Evolutionary conservation across 2,888 invertebrate genomes (phyloP).

Genomic region (Scaeva pyrastri): DNA sequence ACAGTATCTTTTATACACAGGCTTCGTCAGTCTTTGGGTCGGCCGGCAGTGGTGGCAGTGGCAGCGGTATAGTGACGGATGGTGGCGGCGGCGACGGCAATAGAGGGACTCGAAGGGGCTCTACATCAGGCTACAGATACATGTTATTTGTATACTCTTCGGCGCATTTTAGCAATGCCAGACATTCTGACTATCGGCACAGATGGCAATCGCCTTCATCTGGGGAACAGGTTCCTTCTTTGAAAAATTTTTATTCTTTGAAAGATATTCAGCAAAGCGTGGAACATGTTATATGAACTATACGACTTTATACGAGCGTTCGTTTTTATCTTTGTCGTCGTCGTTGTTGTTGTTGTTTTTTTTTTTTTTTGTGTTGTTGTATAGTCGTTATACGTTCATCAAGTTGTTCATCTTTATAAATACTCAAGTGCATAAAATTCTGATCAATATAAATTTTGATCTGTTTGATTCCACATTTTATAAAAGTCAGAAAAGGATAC

Average conservation of each 20-base stretch:
- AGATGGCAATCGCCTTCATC: slow-evolving; percentile 76
- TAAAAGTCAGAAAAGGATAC: no score
- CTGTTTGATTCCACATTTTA: neutral
- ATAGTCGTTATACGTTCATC: slow-evolving; percentile 52
- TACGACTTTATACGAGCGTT: slow-evolving; percentile 23
- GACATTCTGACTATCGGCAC: slow-evolving; percentile 76
- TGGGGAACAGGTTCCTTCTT: slow-evolving; percentile 71
- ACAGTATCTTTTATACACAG: slow-evolving; percentile 6
- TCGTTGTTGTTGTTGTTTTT: neutral
- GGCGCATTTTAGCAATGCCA: slow-evolving; percentile 76
- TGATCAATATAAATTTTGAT: neutral
- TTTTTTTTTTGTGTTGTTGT: no score
- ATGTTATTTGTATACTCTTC: slow-evolving; percentile 66
- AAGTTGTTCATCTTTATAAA: slow-evolving; percentile 63
- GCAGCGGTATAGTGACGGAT: neutral
- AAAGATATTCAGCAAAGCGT: slow-evolving; percentile 72
- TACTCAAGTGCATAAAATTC: slow-evolving; percentile 18
- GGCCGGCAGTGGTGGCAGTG: neutral
- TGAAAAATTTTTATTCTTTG: slow-evolving; percentile 44
- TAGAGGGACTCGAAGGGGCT: no score
- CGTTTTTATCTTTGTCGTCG: slow-evolving; percentile 18
- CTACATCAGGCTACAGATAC: slow-evolving; percentile 23
- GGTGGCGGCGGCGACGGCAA: no score
- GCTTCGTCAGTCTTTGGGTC: neutral
- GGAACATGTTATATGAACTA: slow-evolving; percentile 71